Conservation (phyloP, 2,888 invertebrate genomes). For the Drosophila prolongata region DNA sequence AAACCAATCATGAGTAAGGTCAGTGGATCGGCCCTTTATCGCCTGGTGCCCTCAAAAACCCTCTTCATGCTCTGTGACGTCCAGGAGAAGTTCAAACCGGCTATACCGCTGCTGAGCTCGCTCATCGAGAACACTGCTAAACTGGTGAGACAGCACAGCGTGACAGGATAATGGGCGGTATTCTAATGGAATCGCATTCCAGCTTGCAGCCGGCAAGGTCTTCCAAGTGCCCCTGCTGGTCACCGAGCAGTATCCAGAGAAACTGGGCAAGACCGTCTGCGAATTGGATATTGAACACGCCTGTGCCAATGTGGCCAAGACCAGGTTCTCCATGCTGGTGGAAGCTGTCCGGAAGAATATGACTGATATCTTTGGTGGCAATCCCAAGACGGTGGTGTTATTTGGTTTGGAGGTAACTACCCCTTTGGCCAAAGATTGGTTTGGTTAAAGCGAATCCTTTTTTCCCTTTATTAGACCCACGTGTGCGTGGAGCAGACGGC, state of each 20-base stretch:
- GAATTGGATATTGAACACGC: constrained; percentile 88
- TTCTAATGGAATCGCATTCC: constrained; percentile 34
- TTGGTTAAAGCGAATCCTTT: background rate
- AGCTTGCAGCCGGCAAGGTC: constrained; percentile 88
- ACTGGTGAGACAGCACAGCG: constrained; percentile 85
- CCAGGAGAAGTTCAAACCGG: constrained; percentile 91
- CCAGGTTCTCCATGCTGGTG: constrained; percentile 91
- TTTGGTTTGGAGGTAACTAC: constrained; percentile 88
- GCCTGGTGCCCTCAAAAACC: constrained; percentile 85
- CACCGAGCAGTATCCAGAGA: constrained; percentile 90
- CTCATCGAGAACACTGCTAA: constrained; percentile 88
- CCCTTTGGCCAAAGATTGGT: background rate
- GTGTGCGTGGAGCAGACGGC: constrained; percentile 93
- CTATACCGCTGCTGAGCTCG: constrained; percentile 89
- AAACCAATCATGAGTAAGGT: constrained; percentile 35
- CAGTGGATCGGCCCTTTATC: constrained; percentile 43
- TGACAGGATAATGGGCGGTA: constrained; percentile 24
- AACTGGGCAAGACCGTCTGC: constrained; percentile 89
- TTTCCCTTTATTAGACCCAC: constrained; percentile 86
- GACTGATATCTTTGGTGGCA: constrained; percentile 85
- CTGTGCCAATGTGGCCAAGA: constrained; percentile 89
- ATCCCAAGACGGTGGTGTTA: constrained; percentile 86
- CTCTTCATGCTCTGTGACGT: constrained; percentile 92
- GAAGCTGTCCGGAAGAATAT: constrained; percentile 87
- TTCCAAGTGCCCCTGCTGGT: constrained; percentile 88